A percentile compares a stretch with the other conserved stretches of the same genome.
Conservation (phyloP, 2,888 invertebrate genomes). For the Ischnura elegans region DNA sequence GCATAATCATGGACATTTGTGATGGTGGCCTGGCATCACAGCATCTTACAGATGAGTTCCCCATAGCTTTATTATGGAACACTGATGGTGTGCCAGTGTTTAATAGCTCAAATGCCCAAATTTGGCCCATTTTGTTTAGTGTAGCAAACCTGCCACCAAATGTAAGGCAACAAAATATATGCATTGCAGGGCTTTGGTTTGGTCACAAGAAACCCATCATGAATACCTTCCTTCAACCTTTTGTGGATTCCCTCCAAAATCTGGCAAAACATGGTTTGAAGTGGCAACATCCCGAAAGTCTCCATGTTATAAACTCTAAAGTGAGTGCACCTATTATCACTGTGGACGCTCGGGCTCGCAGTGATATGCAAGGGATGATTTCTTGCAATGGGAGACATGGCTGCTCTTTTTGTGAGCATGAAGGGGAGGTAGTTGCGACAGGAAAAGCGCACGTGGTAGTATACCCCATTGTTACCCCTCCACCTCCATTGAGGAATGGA, state of each 20-base stretch:
- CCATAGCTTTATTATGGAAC: neutral
- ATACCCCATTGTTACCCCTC: too few relatives aligned
- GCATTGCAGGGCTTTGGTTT: slow-evolving; percentile 37
- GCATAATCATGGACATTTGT: too few relatives aligned
- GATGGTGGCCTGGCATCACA: slow-evolving; percentile 2
- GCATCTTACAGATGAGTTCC: too few relatives aligned
- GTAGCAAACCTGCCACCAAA: neutral
- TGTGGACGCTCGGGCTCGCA: neutral
- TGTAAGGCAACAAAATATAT: neutral
- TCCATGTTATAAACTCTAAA: neutral
- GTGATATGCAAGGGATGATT: neutral
- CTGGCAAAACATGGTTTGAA: neutral
- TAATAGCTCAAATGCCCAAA: slow-evolving; percentile 3
- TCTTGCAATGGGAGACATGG: neutral
- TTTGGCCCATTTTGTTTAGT: slow-evolving; percentile 43
- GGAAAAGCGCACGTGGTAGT: too few relatives aligned
- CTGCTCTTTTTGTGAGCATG: slow-evolving; percentile 2
- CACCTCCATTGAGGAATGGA: too few relatives aligned
- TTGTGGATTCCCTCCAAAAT: neutral
- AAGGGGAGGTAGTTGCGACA: neutral
- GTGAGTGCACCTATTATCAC: neutral
- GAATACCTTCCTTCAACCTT: slow-evolving; percentile 32
- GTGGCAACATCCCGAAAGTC: neutral
- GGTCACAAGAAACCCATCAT: neutral
- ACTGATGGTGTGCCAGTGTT: slow-evolving; percentile 55